A percentile compares a stretch with the other conserved stretches of the same genome.
phyloP scores from a whole-genome alignment of 2,113 vertebrate genomes.

The Mesoclemmys tuberculata region DNA sequence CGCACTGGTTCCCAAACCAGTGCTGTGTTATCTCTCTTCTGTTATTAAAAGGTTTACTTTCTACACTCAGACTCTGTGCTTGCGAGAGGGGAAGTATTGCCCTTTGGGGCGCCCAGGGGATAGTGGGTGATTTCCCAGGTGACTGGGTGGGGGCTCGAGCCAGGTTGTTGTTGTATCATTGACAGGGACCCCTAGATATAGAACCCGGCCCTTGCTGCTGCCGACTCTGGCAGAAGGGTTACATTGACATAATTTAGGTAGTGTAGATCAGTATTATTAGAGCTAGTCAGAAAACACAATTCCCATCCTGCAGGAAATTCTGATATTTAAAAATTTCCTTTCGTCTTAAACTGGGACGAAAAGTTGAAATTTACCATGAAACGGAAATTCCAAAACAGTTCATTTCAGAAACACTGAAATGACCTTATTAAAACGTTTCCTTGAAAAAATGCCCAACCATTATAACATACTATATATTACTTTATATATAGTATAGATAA shows the following conservation, averaged over 20 bases:
- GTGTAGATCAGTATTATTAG: neutral
- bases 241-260: neutral
- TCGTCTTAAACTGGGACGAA: neutral
- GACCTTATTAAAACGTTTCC: neutral
- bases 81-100: too few relatives aligned
- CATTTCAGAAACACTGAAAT: neutral
- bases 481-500: neutral
- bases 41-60: too few relatives aligned
- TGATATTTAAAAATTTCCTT: neutral
- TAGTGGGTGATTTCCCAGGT: too few relatives aligned
- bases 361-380: neutral
- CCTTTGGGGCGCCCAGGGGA: too few relatives aligned
- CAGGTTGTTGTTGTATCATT: too few relatives aligned
- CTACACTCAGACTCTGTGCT: too few relatives aligned
- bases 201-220: too few relatives aligned
- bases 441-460: neutral
- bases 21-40: too few relatives aligned
- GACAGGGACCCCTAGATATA: too few relatives aligned
- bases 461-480: neutral
- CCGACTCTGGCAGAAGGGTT: too few relatives aligned
- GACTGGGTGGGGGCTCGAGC: too few relatives aligned
- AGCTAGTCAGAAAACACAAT: neutral
- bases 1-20: too few relatives aligned
- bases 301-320: neutral
- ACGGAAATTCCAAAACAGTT: neutral